Conservation (phyloP, 2,113 vertebrate genomes). For the Cryptoleucopteryx plumbea region DNA sequence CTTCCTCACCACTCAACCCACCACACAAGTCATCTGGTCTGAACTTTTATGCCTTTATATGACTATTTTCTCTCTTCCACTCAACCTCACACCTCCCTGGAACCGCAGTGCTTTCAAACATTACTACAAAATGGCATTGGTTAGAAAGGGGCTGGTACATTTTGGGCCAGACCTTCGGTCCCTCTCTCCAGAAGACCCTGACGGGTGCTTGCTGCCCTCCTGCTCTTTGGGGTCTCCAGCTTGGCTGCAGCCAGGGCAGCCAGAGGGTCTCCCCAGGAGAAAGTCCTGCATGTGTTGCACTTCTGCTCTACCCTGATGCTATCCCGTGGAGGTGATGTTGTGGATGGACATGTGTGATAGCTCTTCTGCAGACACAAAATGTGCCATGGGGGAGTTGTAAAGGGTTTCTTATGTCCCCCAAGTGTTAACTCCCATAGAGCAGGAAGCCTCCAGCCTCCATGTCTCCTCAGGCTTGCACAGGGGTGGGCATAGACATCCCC, state of each 20-base stretch:
- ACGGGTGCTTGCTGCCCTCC: neutral
- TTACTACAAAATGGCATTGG: neutral
- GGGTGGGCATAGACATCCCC: neutral
- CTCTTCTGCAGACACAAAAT: neutral
- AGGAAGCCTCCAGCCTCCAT: neutral
- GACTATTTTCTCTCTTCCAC: neutral
- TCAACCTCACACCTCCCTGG: neutral
- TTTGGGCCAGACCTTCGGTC: neutral
- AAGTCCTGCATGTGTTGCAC: accelerated
- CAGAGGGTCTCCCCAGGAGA: neutral
- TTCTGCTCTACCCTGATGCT: neutral
- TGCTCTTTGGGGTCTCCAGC: neutral
- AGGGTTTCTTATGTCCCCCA: neutral
- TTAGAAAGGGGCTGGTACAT: neutral
- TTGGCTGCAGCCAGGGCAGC: neutral
- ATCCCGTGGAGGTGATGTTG: neutral
- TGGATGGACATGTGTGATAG: accelerated
- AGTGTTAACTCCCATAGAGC: neutral
- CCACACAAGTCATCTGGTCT: neutral
- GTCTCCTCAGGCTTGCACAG: neutral
- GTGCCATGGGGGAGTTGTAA: accelerated
- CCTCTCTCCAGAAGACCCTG: neutral
- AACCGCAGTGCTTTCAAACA: accelerated
- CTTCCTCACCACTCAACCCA: neutral
- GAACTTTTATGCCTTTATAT: neutral